These are phyloP conservation scores for Schizaphis graminum DNA, from an alignment of 2,888 invertebrate species.

Conservation along the genomic window DNA sequence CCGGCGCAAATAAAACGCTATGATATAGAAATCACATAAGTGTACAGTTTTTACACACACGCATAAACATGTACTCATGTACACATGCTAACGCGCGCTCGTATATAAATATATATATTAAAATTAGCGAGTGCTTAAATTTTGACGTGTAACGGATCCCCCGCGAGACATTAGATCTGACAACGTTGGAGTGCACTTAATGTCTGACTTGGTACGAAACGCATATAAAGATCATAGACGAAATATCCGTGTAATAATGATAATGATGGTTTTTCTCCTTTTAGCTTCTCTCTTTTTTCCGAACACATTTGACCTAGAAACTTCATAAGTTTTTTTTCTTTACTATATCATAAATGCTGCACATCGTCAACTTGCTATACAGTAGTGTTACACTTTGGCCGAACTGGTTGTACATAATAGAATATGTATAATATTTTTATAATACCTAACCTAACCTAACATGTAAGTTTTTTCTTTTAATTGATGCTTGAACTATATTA, in stretches of 20 bases:
- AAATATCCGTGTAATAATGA: conserved; percentile 33
- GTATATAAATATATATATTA: neutral
- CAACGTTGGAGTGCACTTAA: conserved; percentile 58
- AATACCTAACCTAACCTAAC: neutral
- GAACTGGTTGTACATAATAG: conserved; percentile 18
- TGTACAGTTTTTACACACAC: conserved; percentile 22
- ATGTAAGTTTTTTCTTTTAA: neutral
- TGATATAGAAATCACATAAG: conserved; percentile 53
- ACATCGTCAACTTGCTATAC: neutral
- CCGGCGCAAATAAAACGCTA: conserved; percentile 41
- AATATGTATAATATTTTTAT: neutral
- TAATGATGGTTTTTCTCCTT: conserved; percentile 37
- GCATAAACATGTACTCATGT: neutral
- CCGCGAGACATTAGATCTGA: conserved; percentile 34
- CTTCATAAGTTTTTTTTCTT: neutral
- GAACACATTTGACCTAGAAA: conserved; percentile 39
- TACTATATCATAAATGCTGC: neutral
- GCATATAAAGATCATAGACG: neutral
- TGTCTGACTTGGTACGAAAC: conserved; percentile 27
- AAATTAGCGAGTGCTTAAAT: conserved; percentile 42
- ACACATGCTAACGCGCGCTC: neutral
- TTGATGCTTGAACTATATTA: neutral
- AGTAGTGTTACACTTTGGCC: neutral
- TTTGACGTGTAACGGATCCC: conserved; percentile 41
- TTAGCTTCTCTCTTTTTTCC: conserved; percentile 28